Evolutionary conservation across 2,888 invertebrate genomes (phyloP), one percentile per base, ranked within the genome.

Genomic region (Aphodius sticticus): DNA sequence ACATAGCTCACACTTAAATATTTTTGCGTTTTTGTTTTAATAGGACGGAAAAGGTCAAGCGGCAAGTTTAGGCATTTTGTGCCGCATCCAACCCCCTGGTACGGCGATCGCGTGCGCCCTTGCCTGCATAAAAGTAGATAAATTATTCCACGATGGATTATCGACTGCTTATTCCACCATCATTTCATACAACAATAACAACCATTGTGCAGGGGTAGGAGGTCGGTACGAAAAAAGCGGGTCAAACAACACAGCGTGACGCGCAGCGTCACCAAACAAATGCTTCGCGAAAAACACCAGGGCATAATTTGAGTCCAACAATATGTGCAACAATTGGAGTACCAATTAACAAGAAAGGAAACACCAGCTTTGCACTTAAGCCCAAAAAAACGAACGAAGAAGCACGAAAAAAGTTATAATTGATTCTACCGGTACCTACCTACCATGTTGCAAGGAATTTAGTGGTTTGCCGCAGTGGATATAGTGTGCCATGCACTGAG

Each of bases 61-160:
- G 85, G 74, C 74, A 74, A 74, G 74, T 74, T 74, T 74, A 74
- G 37, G 85, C 84, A 53, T 53, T 26, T 83, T 83, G 80, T 82
- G 84, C 82, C 84, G 84, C 82, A 84, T 81, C 74, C 81, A 81
- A 2, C 84, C 82, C 85, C 87, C 86, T 87, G 88, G 87, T 85
- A 88, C 88, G 86, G 80, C 81, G 78, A 85, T 87, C 86, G 87
- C 87, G 87, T 86, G 86, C 83, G 85, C 86, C 85, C 84, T 82
- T 83, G 35, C 74, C 15, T 74, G 74, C 74, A 74, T 74, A 74
- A 74, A 74, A 74, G 83, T 82, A 81, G 77, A 84, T 81, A 82
- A 82, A 82, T 81, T 81, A 83, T 83, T 80, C 82, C 81, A 82
- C 70, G 80, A 82, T 81, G 77, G 80, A 78, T 75, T 82, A 83